Base-by-base conservation (phyloP, 2,888 invertebrate species). In the Drosophila differens region DNA sequence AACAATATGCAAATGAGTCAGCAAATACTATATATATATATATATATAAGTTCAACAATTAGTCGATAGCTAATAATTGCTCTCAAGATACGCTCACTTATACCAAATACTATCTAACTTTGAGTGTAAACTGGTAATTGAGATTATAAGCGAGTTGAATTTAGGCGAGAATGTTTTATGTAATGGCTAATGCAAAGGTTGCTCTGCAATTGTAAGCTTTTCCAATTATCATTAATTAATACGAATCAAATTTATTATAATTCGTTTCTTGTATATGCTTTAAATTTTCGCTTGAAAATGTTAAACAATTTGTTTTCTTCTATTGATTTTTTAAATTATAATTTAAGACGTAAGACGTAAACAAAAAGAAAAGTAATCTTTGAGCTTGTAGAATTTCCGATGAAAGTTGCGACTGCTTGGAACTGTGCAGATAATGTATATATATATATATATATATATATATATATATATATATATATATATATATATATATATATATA, bases 1-100 rank as follows among this genome's bases (percentile, higher is more conserved):
- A 57, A 55, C 37, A 63, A 66, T 47, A 74, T 65, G 64, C 44
- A 77, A 76, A 80, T 74, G 75, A 70, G 63, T 76, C 72, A 79
- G 41, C 61, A 44, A 35, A 65, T 25, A 47, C 25, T 28, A 47
- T 47, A 25, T 3, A 54, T 12, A 54, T 47, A 25, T 12, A 54
- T 41, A 74, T 66, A 49, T 35, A 35, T 35, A 74, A 65, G 54
- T 63, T 64, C 57, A 61, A 47, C 41, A 75, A 79, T 75, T 75
- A 66, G 53, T 67, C 54, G 49, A 51, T 52, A 54, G 58, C 35
- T 74, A 7, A 16, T 58, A 64, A 61, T 58, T 32, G 47, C 14
- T 19, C 30, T 35, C 41, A 39, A 32, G 16, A 61, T 60, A 76
- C 22, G n/a, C 37, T 51, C 7, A 41, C 19, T 16, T 30, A 41